Conservation (phyloP, 2,113 vertebrate genomes). For the Athene noctua region DNA sequence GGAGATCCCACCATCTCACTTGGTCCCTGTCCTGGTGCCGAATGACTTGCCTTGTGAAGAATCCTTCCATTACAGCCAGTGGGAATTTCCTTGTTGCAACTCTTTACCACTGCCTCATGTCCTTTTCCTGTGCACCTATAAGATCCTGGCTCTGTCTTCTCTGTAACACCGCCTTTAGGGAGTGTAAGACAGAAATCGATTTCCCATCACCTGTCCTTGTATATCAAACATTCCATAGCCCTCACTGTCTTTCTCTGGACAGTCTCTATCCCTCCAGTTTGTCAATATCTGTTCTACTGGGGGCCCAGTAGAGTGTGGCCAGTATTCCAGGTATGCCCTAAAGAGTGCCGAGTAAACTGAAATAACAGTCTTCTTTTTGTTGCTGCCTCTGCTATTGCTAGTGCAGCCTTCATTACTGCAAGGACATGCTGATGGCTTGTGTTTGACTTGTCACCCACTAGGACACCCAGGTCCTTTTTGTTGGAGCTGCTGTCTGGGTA, state of each 20-base stretch:
- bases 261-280: background rate
- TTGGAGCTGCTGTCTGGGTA: background rate
- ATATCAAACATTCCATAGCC: background rate
- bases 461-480: background rate
- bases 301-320: background rate
- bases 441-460: background rate
- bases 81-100: background rate
- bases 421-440: accelerated
- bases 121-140: background rate
- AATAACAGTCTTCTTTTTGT: background rate
- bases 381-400: background rate
- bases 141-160: background rate
- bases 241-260: background rate
- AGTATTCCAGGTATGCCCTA: background rate
- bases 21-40: background rate
- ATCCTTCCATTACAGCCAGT: background rate
- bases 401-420: background rate
- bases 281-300: background rate
- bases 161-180: background rate
- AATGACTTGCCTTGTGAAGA: background rate
- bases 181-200: background rate
- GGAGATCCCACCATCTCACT: background rate
- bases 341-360: background rate
- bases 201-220: background rate
- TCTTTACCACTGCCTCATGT: background rate